Conservation (phyloP, 1,140 invertebrate genomes). For the Drosophila obscura region DNA sequence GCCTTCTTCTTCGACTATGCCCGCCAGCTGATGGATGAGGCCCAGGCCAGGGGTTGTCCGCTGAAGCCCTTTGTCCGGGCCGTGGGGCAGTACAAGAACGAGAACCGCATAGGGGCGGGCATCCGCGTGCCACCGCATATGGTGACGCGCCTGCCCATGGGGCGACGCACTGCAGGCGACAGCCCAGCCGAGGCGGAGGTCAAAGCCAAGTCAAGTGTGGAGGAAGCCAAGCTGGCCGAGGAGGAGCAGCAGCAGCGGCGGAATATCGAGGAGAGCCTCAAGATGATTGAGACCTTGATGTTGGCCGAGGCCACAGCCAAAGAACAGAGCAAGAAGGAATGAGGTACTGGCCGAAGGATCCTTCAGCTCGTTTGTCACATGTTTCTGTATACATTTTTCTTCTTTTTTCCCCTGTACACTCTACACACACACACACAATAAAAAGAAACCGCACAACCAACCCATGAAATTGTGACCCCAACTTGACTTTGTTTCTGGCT, state of each 20-base stretch:
- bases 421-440: not conserved
- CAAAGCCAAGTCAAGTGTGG: not conserved
- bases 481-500: slow-evolving; percentile 27
- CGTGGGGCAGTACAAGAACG: slow-evolving; percentile 53
- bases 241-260: slow-evolving; percentile 11
- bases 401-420: too few species aligned
- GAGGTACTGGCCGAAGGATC: not conserved
- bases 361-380: too few species aligned
- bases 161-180: slow-evolving; percentile 58
- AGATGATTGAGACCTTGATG: slow-evolving; percentile 57
- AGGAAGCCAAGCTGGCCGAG: slow-evolving; percentile 24
- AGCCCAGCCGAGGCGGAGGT: slow-evolving; percentile 27
- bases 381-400: too few species aligned
- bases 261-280: slow-evolving; percentile 43
- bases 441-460: slow-evolving; percentile 40
- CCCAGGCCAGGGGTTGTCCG: slow-evolving; percentile 45
- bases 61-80: slow-evolving; percentile 62
- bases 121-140: slow-evolving; percentile 51
- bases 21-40: slow-evolving; percentile 56
- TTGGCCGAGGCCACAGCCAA: slow-evolving; percentile 31
- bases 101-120: slow-evolving; percentile 59
- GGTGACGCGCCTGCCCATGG: slow-evolving; percentile 58
- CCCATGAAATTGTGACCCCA: slow-evolving; percentile 18
- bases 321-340: not conserved
- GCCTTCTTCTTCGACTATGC: slow-evolving; percentile 66